Percentiles rank a stretch among this genome's conserved stretches.
These are phyloP conservation scores for Esox niger DNA, from an alignment of 2,113 vertebrate species.

Conservation along the genomic window DNA sequence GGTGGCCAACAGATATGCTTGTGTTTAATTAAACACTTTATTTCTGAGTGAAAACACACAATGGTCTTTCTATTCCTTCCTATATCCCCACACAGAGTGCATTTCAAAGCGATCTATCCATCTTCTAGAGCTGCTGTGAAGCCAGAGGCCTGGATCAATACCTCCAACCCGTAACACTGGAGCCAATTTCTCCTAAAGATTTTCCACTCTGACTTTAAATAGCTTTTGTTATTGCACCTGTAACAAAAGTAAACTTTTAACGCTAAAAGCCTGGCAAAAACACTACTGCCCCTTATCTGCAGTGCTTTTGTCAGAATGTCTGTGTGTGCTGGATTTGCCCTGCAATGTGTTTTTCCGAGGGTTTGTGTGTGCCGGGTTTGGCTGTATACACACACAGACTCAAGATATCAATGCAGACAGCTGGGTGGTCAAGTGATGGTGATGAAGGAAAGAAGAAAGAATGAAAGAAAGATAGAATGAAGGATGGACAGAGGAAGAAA, in stretches of 20 bases:
- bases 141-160: constrained; percentile 75
- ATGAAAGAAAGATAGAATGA: constrained; percentile 9
- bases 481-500: not conserved
- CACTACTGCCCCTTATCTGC: not conserved
- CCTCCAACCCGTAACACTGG: constrained; percentile 66
- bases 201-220: constrained; percentile 77
- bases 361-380: constrained; percentile 4
- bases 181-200: constrained; percentile 80
- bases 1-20: constrained; percentile 50
- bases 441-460: not conserved
- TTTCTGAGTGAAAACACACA: constrained; percentile 69
- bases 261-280: constrained; percentile 40
- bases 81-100: constrained; percentile 69
- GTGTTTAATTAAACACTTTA: constrained; percentile 67
- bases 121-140: constrained; percentile 65
- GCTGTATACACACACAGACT: not conserved
- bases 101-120: constrained; percentile 79
- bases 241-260: constrained; percentile 75
- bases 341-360: not conserved
- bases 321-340: constrained; percentile 23
- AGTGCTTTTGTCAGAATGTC: too few relatives aligned
- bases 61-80: constrained; percentile 69
- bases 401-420: constrained; percentile 10
- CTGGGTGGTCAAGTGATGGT: not conserved
- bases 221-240: constrained; percentile 75